Evolutionary conservation across 2,888 invertebrate species (phyloP).

Genomic region (Aspidiotus destructor): DNA sequence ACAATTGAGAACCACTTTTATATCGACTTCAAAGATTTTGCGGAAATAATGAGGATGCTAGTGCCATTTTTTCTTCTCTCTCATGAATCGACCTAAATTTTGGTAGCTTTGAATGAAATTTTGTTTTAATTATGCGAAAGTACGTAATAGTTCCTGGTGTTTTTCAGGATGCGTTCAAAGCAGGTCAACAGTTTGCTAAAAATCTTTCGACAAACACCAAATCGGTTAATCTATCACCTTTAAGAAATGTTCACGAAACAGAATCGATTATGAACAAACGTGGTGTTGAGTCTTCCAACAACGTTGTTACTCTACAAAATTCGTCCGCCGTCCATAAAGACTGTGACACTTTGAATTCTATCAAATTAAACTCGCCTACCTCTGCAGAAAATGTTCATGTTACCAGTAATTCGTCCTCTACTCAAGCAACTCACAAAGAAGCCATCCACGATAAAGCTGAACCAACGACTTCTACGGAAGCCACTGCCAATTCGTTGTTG

Average conservation of each 20-base stretch:
- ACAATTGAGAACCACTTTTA: no score
- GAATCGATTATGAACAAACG: not conserved
- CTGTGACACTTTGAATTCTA: not conserved
- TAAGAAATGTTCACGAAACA: not conserved
- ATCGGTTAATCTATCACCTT: not conserved
- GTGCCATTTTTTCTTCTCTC: no score
- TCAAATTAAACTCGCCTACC: not conserved
- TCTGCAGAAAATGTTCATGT: not conserved
- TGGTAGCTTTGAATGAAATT: no score
- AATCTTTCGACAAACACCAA: not conserved
- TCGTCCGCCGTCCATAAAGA: not conserved
- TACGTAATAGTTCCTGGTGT: no score
- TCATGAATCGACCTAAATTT: no score
- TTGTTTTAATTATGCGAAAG: no score
- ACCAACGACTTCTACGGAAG: not conserved
- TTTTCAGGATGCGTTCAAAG: constrained; percentile 44
- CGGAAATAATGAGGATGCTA: no score
- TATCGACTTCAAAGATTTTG: no score
- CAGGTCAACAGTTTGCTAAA: constrained; percentile 62
- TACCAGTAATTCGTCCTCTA: not conserved
- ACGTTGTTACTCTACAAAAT: not conserved
- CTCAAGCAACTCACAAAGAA: not conserved
- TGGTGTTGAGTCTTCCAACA: not conserved
- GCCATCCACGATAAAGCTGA: not conserved
- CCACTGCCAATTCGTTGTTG: not conserved